Percentiles rank a stretch among this genome's conserved stretches.
phyloP scores from a whole-genome alignment of 30 jellyfish, hydroid and myxozoan species.

The Aurelia sp. region DNA sequence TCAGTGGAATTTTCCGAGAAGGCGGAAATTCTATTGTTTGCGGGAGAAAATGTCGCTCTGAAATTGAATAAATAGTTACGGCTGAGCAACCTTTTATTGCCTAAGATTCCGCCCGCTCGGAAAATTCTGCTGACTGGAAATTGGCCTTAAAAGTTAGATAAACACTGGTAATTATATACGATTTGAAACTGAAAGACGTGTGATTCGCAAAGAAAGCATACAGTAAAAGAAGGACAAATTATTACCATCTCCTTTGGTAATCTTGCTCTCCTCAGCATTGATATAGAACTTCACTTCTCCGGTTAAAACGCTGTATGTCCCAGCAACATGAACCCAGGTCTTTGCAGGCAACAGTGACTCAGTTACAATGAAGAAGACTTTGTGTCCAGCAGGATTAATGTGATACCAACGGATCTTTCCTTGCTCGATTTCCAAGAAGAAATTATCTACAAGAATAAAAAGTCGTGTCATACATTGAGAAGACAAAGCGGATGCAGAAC shows the following conservation, averaged over 20 bases:
- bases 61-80: too few species aligned
- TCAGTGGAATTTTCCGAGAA: too few species aligned
- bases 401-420: constrained; percentile 93
- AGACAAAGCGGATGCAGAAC: too few species aligned
- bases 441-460: constrained; percentile 50
- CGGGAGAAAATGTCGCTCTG: too few species aligned
- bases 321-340: constrained; percentile 96
- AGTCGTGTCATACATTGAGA: not conserved
- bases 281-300: constrained; percentile 73
- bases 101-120: too few species aligned
- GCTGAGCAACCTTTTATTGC: too few species aligned
- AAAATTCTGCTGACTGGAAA: too few species aligned
- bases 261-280: constrained; percentile 86
- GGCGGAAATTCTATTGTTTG: too few species aligned
- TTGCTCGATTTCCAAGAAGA: constrained; percentile 87
- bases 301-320: constrained; percentile 75
- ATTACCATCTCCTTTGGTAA: constrained; percentile 68
- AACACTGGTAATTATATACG: too few species aligned
- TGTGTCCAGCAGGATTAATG: constrained; percentile 68
- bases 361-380: constrained; percentile 62
- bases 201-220: not conserved
- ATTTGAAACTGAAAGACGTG: too few species aligned
- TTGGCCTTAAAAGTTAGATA: too few species aligned
- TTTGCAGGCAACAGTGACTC: constrained; percentile 78
- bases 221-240: not conserved